These are phyloP conservation scores for Mungos mungo DNA, from an alignment of 2,113 vertebrate species.

Conservation along the genomic window DNA sequence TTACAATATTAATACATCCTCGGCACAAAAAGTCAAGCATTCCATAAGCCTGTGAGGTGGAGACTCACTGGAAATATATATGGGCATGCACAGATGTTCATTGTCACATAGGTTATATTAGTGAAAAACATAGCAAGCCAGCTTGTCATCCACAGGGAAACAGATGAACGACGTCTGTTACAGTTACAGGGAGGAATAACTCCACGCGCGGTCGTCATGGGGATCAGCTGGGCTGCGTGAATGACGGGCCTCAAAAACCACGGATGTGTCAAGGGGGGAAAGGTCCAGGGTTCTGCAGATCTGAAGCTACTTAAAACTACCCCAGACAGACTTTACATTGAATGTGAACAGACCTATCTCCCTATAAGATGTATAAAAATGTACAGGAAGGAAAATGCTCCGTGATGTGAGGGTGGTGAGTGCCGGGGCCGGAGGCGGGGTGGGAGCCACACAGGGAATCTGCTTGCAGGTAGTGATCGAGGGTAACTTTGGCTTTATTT, in stretches of 20 bases:
- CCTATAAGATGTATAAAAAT: neutral
- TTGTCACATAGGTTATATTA: neutral
- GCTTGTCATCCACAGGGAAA: neutral
- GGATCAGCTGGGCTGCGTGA: neutral
- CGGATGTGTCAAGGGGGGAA: neutral
- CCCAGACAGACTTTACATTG: neutral
- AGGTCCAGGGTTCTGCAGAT: neutral
- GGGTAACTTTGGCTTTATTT: neutral
- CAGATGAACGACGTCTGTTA: neutral
- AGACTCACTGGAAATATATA: neutral
- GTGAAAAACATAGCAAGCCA: neutral
- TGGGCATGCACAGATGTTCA: neutral
- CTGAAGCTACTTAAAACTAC: neutral
- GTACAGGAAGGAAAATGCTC: neutral
- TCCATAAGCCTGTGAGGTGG: neutral
- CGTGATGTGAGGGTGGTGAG: neutral
- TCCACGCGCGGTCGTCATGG: neutral
- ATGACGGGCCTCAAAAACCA: neutral
- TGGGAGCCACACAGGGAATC: neutral
- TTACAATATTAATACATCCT: neutral
- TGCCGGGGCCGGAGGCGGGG: accelerated
- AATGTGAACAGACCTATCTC: too few relatives aligned
- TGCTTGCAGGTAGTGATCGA: neutral
- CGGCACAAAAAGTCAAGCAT: neutral
- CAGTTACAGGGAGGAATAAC: neutral